These are phyloP conservation scores for Pholis gunnellus DNA, from an alignment of 2,113 vertebrate species.

Conservation along the genomic window DNA sequence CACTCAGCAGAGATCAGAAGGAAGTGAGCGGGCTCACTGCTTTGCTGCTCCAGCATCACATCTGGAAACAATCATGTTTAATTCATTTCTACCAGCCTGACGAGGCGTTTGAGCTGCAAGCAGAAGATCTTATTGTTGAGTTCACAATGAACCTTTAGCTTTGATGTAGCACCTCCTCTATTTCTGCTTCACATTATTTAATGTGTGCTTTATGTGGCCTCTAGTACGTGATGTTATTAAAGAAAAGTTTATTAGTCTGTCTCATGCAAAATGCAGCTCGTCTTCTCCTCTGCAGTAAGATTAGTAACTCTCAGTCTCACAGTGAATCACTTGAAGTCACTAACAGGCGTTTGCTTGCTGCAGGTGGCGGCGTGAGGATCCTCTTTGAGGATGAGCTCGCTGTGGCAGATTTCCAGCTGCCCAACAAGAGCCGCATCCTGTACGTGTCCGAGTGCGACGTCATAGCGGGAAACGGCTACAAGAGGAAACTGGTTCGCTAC, in stretches of 20 bases:
- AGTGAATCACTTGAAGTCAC: too few species aligned
- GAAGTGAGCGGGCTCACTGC: too few species aligned
- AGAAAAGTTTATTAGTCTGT: background rate
- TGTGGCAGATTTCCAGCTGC: conserved; percentile 90
- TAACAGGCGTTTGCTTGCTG: background rate
- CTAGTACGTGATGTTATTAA: too few species aligned
- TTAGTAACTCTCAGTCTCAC: too few species aligned
- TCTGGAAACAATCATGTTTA: too few species aligned
- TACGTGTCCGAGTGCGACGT: conserved; percentile 93
- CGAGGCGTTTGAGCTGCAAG: too few species aligned
- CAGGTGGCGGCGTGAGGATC: conserved; percentile 86
- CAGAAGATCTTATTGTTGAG: too few species aligned
- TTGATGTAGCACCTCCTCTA: background rate
- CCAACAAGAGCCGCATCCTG: conserved; percentile 88
- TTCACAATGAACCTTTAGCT: background rate
- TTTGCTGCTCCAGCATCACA: too few species aligned
- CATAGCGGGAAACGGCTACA: conserved; percentile 89
- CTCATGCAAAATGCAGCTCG: background rate
- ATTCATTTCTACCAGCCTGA: too few species aligned
- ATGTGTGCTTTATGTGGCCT: background rate
- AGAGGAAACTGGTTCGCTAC: conserved; percentile 89
- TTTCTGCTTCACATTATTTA: background rate
- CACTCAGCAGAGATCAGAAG: too few species aligned
- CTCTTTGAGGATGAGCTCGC: conserved; percentile 88
- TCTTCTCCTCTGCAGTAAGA: too few species aligned